Evolutionary conservation across 1,140 invertebrate genomes (phyloP), one percentile per base, ranked within the genome.

Genomic region (Saccostrea glomerata): DNA sequence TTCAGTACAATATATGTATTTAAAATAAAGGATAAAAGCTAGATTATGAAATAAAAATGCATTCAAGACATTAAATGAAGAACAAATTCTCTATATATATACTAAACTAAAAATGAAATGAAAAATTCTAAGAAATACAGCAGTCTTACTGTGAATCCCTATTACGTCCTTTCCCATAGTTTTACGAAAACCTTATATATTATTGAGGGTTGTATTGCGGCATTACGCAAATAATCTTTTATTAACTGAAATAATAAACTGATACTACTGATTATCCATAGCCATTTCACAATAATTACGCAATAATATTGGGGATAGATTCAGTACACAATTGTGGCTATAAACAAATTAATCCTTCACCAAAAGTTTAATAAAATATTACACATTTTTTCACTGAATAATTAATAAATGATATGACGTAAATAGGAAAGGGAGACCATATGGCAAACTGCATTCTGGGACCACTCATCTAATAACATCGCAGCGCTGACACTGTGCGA

Each of bases 401-500:
- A 77, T 77, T 77, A 36, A 77, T 77, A 77, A 36, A 77, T 25
- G 13, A 36, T n/a, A 77, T 77, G 70, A 77, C 70, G 70, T 77
- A 77, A 30, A 77, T 77, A 77, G 58, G 15, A 63, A 6, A 63
- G n/a, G 17, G n/a, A 36, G 25, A 77, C 70, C 70, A 77, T 25
- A 77, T 77, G 70, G 70, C 70, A 77, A 25, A 77, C 25, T 36
- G 70, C 15, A 25, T 77, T 77, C 25, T 25, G 70, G 23, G 70
- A 77, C 70, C 70, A 36, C 70, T 77, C 58, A 63, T 20, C 20
- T 15, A 20, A 20, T 17, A 63, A 17, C n/a, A 17, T 63, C 58
- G 17, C 6, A 63, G 58, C 58, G 17, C 17, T 63, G 58, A 20
- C 13, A 60, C 20, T 60, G 17, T 63, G 17, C 17, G 58, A 63